Conservation (phyloP, 2,888 invertebrate genomes). For the Alentia gelatinosa region DNA sequence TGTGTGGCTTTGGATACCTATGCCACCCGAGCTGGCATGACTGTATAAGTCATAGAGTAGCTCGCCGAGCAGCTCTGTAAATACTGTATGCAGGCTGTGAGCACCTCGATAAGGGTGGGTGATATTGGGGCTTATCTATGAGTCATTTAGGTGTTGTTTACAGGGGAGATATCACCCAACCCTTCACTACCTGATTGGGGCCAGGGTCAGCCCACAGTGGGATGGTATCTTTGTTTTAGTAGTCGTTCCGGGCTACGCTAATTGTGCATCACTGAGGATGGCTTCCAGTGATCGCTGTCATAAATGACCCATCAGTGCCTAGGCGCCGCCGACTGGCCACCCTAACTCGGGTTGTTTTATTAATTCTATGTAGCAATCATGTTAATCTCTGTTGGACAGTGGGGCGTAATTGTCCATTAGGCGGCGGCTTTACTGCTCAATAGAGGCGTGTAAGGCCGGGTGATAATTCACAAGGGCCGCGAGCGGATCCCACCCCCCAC, state of each 20-base stretch:
- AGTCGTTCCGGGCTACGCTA: not conserved
- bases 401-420: slow-evolving; percentile 23
- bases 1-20: not conserved
- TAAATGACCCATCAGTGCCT: slow-evolving; percentile 8
- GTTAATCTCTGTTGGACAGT: slow-evolving; percentile 2
- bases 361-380: slow-evolving; percentile 40
- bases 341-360: slow-evolving; percentile 36
- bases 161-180: not conserved
- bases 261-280: slow-evolving; percentile 2
- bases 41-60: not conserved
- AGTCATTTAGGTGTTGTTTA: not conserved
- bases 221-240: not conserved
- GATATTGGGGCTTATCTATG: not conserved
- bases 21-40: too few relatives aligned
- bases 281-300: not conserved
- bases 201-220: not conserved
- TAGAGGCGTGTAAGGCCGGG: not conserved
- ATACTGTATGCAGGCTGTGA: not conserved
- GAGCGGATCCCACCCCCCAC: not conserved
- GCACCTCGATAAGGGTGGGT: not conserved
- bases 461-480: not conserved
- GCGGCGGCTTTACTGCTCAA: not conserved
- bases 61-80: not conserved
- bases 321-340: not conserved
- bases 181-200: not conserved